Percentiles rank a stretch among this genome's conserved stretches.
Evolutionary conservation across 2,113 vertebrate species (phyloP).

Genomic region (Coracopsis vasa): DNA sequence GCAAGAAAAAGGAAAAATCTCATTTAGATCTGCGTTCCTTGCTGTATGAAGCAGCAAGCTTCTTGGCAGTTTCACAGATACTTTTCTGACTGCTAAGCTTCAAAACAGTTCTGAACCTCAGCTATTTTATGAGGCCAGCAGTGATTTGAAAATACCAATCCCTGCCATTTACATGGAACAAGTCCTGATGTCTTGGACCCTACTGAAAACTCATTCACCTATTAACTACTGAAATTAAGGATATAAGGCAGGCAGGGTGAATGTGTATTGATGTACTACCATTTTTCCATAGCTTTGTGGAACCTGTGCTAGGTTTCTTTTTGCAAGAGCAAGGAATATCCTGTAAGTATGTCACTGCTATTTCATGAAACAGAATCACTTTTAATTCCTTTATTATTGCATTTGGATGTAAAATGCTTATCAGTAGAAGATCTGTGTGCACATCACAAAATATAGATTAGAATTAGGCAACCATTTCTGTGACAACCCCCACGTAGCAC

Average conservation of each 20-base stretch:
- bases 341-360: not conserved
- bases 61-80: slow-evolving; percentile 26
- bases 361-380: not conserved
- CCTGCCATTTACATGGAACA: not conserved
- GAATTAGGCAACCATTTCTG: slow-evolving; percentile 57
- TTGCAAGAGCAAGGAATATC: not conserved
- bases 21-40: not conserved
- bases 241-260: not conserved
- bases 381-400: not conserved
- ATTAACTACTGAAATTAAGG: not conserved
- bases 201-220: not conserved
- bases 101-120: not conserved
- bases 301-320: not conserved
- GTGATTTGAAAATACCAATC: not conserved
- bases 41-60: slow-evolving; percentile 14
- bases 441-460: slow-evolving; percentile 45
- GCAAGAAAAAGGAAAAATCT: not conserved
- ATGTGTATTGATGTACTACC: not conserved
- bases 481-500: slow-evolving; percentile 50
- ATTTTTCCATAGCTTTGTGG: not conserved
- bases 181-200: not conserved
- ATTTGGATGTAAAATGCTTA: not conserved
- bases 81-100: slow-evolving; percentile 23
- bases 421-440: slow-evolving; percentile 18
- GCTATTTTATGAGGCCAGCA: slow-evolving; percentile 16